Percentiles rank a stretch among this genome's conserved stretches.
Evolutionary conservation across 2,888 invertebrate species (phyloP).

Genomic region (Lottia gigantea): DNA sequence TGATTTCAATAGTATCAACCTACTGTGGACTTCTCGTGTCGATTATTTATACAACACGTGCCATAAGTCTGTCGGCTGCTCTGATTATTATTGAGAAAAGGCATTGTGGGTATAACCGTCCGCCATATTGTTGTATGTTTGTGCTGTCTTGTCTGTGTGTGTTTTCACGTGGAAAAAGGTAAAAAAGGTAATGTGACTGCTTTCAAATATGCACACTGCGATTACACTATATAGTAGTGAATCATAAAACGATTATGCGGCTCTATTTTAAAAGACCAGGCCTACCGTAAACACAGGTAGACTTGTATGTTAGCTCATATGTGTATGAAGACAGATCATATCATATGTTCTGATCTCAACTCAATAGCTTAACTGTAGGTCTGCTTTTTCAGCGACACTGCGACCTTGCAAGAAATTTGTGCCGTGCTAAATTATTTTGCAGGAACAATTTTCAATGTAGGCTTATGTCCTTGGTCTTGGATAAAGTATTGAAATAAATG

Average conservation of each 20-base stretch:
- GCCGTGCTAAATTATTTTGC: no score
- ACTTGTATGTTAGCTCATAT: not conserved
- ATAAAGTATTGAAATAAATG: no score
- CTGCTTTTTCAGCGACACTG: no score
- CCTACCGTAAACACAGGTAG: slow-evolving; percentile 2
- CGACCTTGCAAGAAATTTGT: no score
- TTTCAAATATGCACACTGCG: not conserved
- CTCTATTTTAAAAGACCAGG: not conserved
- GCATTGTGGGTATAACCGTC: slow-evolving; percentile 50
- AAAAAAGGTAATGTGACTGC: slow-evolving; percentile 26
- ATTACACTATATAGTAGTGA: not conserved
- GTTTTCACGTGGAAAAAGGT: slow-evolving; percentile 57
- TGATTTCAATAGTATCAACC: no score
- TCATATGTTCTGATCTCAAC: no score
- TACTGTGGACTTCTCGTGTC: no score
- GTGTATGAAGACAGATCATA: slow-evolving; percentile 13
- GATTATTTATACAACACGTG: not conserved
- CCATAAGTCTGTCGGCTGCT: slow-evolving; percentile 3
- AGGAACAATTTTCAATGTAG: no score
- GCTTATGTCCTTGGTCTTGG: no score
- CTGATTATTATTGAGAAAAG: not conserved
- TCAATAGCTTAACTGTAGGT: no score
- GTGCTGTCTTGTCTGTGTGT: slow-evolving; percentile 59
- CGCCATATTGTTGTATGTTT: slow-evolving; percentile 61
- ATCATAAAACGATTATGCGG: not conserved